These are phyloP conservation scores for Lymantria monacha DNA, from an alignment of 2,888 invertebrate genomes.

Conservation along the genomic window DNA sequence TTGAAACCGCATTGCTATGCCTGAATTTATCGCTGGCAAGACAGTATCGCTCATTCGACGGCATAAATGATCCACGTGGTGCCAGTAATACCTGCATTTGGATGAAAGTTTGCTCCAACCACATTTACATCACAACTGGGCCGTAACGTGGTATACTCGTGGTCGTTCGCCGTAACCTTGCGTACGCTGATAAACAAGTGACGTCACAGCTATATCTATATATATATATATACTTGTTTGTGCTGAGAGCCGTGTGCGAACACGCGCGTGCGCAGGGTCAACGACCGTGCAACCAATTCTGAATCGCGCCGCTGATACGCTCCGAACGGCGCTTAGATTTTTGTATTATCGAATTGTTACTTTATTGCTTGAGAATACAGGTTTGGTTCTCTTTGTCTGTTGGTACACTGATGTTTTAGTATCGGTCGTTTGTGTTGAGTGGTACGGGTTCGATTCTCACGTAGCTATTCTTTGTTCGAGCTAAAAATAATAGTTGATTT, in stretches of 20 bases:
- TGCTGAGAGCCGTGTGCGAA: conserved; percentile 51
- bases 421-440: no score
- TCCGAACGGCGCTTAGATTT: conserved; percentile 6
- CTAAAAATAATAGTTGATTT: no score
- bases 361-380: neutral
- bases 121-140: conserved; percentile 5
- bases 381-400: no score
- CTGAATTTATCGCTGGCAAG: no score
- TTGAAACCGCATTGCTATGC: no score
- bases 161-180: conserved; percentile 67
- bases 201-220: conserved; percentile 70
- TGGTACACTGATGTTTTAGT: no score
- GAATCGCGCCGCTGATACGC: conserved; percentile 48
- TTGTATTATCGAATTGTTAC: conserved; percentile 7
- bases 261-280: conserved; percentile 67
- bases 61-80: no score
- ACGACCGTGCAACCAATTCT: conserved; percentile 58
- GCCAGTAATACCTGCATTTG: no score
- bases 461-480: no score
- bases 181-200: conserved; percentile 78
- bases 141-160: conserved; percentile 37
- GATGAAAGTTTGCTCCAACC: neutral
- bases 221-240: conserved; percentile 53
- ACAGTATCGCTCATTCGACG: no score
- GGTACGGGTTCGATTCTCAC: no score